Percentiles rank a stretch among this genome's conserved stretches.
Conservation (phyloP, 2,113 vertebrate genomes). For the Ailuropoda melanoleuca region DNA sequence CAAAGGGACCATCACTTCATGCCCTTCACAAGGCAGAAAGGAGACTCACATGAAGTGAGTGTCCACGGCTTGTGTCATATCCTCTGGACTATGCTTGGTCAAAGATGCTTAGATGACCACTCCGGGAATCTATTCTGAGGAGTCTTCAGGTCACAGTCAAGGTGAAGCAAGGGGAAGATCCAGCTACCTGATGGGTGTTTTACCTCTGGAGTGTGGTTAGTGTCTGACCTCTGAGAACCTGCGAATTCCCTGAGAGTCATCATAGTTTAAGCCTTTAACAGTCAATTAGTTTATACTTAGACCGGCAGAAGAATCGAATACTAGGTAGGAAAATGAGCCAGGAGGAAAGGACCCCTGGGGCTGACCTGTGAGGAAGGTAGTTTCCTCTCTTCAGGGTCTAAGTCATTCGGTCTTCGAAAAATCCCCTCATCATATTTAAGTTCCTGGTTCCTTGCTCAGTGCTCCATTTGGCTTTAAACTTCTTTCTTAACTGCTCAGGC, state of each 20-base stretch:
- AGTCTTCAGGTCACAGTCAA: background rate
- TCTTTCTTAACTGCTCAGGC: background rate
- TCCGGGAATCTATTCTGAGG: background rate
- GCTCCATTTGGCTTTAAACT: background rate
- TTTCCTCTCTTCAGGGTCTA: background rate
- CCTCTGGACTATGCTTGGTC: background rate
- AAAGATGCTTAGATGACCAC: background rate
- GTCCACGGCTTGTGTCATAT: fast-evolving
- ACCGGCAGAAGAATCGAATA: background rate
- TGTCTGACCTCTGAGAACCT: background rate
- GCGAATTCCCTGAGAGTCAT: background rate
- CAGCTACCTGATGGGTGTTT: background rate
- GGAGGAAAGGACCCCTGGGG: background rate
- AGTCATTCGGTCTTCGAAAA: background rate
- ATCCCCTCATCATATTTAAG: background rate
- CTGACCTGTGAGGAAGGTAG: background rate
- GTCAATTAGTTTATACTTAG: background rate
- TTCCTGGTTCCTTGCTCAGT: background rate
- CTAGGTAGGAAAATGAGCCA: background rate
- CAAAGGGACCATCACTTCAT: background rate
- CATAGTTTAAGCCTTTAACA: background rate
- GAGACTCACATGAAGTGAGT: background rate
- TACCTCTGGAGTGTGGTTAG: background rate
- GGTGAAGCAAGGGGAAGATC: background rate
- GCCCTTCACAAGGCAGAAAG: background rate